Percentiles rank a stretch among this genome's conserved stretches.
Evolutionary conservation across 2,797 vertebrate species (phyloP).

Genomic region (Agapornis canus): DNA sequence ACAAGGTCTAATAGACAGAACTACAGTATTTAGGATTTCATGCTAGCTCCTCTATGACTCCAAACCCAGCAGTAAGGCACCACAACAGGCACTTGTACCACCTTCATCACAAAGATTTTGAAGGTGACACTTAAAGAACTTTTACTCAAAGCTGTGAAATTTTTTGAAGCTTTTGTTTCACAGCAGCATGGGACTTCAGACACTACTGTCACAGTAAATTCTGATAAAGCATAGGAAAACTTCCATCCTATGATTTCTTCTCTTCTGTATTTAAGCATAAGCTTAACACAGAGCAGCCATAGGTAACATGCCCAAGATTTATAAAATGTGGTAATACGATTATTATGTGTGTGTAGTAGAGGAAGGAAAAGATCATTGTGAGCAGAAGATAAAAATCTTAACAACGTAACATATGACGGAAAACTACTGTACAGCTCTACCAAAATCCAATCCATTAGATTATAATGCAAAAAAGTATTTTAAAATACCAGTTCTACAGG

Average conservation of each 20-base stretch:
- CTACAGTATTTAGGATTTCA: background rate
- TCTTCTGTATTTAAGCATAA: background rate
- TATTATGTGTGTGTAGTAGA: background rate
- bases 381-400: background rate
- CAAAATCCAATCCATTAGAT: background rate
- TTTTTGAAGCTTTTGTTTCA: background rate
- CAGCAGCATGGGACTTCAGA: background rate
- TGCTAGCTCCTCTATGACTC: background rate
- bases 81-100: background rate
- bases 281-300: background rate
- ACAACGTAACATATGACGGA: fast-evolving
- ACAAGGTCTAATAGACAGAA: background rate
- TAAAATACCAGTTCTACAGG: background rate
- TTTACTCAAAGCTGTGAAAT: background rate
- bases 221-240: background rate
- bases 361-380: background rate
- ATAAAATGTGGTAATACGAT: background rate
- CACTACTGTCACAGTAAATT: background rate
- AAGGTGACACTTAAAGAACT: background rate
- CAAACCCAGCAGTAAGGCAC: background rate
- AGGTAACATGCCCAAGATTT: background rate
- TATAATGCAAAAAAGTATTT: background rate
- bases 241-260: background rate
- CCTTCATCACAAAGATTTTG: background rate
- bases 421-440: background rate